These are phyloP conservation scores for Oreochromis aureus DNA, from an alignment of 2,113 vertebrate species.

Conservation along the genomic window DNA sequence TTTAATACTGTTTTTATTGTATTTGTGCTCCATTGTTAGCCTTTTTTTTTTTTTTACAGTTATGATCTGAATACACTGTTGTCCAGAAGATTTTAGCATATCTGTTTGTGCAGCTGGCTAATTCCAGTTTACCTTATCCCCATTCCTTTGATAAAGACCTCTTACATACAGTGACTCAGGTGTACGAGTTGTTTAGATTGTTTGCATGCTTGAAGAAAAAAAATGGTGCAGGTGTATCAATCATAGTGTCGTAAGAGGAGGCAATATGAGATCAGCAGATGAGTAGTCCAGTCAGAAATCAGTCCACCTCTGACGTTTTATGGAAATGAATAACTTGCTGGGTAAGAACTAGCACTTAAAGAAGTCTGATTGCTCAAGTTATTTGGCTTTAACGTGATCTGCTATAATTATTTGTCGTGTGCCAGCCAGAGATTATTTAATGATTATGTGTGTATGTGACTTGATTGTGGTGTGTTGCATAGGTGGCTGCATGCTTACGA, in stretches of 20 bases:
- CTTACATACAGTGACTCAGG: not conserved
- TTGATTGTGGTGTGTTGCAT: not conserved
- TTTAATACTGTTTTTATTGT: not conserved
- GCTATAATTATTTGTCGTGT: not conserved
- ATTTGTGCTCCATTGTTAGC: not conserved
- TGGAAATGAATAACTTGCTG: not conserved
- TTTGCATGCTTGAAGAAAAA: not conserved
- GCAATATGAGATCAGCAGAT: not conserved
- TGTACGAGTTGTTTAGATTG: not conserved
- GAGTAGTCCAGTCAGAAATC: not conserved
- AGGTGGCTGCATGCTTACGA: constrained; percentile 87
- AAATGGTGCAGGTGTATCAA: not conserved
- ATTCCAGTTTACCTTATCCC: not conserved
- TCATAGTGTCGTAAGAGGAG: not conserved
- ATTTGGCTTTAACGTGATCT: not conserved
- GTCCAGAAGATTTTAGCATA: not conserved
- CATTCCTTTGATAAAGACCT: not conserved
- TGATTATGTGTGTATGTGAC: not conserved
- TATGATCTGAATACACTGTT: not conserved
- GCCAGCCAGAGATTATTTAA: not conserved
- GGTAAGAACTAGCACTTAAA: not conserved
- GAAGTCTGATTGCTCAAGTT: not conserved
- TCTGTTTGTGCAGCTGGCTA: not conserved
- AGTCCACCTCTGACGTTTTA: not conserved
- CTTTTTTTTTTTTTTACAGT: not conserved